Evolutionary conservation across 2,113 vertebrate genomes (phyloP).

Genomic region (Falco punctatus): DNA sequence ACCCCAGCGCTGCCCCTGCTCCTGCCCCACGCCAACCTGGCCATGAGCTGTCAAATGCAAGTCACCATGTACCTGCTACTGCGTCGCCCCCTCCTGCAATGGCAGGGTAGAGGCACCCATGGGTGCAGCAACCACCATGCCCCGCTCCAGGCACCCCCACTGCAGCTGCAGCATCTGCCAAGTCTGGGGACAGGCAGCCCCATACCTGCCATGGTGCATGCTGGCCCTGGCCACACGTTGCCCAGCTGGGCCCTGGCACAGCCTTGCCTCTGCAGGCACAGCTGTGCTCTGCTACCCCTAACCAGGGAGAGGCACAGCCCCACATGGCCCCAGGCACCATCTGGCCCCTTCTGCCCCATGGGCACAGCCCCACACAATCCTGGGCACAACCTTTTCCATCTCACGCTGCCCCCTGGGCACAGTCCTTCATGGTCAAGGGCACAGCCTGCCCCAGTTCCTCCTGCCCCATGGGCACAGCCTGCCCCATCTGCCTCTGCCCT

Average conservation of each 20-base stretch:
- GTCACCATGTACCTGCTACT: rapidly evolving
- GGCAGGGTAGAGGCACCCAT: not conserved
- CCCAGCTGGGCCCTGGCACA: not conserved
- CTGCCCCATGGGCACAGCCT: not conserved
- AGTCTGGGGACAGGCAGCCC: not conserved
- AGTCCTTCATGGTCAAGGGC: not conserved
- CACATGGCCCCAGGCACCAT: not conserved
- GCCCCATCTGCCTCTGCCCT: not conserved
- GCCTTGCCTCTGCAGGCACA: constrained; percentile 3
- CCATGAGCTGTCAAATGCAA: rapidly evolving
- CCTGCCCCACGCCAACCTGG: not conserved
- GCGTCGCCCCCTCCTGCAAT: rapidly evolving
- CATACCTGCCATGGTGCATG: rapidly evolving
- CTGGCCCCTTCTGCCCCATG: not conserved
- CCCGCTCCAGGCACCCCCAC: not conserved
- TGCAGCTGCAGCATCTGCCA: not conserved
- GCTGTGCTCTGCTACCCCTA: not conserved
- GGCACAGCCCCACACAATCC: not conserved
- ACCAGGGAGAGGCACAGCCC: not conserved
- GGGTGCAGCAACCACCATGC: not conserved
- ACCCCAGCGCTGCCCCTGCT: not conserved
- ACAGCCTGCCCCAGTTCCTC: not conserved
- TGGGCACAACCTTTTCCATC: not conserved
- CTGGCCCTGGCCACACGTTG: rapidly evolving
- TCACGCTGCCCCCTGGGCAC: not conserved